Evolutionary conservation across 2,113 vertebrate genomes (phyloP).

Genomic region (Baryphthengus martii): DNA sequence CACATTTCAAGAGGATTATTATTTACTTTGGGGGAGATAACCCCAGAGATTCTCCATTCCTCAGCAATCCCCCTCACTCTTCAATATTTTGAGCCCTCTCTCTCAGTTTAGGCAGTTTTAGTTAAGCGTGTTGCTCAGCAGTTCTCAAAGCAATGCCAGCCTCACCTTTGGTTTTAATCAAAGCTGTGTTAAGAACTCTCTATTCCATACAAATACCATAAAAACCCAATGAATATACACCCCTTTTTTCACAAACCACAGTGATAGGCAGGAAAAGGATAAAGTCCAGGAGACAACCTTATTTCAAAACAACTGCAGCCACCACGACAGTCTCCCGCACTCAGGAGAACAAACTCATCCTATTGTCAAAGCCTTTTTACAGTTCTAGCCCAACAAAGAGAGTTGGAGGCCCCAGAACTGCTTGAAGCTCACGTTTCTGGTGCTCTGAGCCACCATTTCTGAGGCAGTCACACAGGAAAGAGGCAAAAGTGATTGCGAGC

Average conservation of each 20-base stretch:
- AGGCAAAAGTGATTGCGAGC: neutral
- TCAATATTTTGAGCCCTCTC: neutral
- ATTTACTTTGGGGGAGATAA: neutral
- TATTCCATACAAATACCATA: neutral
- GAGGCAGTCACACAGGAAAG: neutral
- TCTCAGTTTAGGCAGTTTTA: neutral
- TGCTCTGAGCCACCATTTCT: slow-evolving; percentile 19
- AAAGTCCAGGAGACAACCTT: neutral
- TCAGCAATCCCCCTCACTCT: neutral
- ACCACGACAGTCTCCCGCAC: neutral
- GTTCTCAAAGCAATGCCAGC: neutral
- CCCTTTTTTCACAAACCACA: neutral
- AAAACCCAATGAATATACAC: neutral
- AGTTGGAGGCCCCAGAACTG: neutral
- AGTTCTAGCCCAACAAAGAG: neutral
- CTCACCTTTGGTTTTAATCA: neutral
- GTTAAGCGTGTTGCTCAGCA: neutral
- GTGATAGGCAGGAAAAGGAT: neutral
- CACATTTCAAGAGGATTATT: neutral
- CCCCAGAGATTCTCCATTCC: neutral
- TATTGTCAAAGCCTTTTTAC: neutral
- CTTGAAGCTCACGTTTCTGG: neutral
- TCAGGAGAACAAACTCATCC: neutral
- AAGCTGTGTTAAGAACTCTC: neutral
- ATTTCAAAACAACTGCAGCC: neutral